Evolutionary conservation across 2,113 vertebrate genomes (phyloP).

Genomic region (Saccopteryx bilineata): DNA sequence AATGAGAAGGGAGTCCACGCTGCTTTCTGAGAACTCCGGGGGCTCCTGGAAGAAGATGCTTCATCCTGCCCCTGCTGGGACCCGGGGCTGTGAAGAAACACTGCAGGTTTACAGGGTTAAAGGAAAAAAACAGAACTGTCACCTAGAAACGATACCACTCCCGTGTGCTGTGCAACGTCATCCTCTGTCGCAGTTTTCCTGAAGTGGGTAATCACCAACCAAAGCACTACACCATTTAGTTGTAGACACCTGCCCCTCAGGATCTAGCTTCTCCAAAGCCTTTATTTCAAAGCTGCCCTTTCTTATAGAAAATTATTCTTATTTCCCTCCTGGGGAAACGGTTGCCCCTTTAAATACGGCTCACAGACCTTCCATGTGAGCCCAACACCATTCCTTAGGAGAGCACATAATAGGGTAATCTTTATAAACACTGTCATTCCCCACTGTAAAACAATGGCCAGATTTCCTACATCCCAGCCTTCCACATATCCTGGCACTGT

Average conservation of each 20-base stretch:
- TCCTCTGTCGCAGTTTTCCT: not conserved
- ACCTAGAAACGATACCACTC: not conserved
- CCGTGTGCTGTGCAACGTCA: not conserved
- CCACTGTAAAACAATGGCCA: not conserved
- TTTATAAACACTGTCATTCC: slow-evolving; percentile 23
- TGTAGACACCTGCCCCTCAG: not conserved
- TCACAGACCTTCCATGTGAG: not conserved
- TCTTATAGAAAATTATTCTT: slow-evolving; percentile 19
- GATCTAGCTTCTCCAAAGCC: not conserved
- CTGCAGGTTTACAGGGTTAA: not conserved
- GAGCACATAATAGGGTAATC: not conserved
- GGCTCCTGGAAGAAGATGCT: not conserved
- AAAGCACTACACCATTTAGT: slow-evolving; percentile 9
- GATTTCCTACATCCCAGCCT: not conserved
- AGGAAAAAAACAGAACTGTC: not conserved
- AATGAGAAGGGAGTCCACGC: not conserved
- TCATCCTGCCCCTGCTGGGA: not conserved
- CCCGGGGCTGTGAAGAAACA: not conserved
- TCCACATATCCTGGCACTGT: not conserved
- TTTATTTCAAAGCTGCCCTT: slow-evolving; percentile 28
- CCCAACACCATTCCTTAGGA: not conserved
- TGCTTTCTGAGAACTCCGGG: not conserved
- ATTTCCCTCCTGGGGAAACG: not conserved
- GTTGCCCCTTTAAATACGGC: slow-evolving; percentile 63
- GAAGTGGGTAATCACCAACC: not conserved